phyloP scores from a whole-genome alignment of 64 coral and sea anemone genomes.

The Exaiptasia diaphana region DNA sequence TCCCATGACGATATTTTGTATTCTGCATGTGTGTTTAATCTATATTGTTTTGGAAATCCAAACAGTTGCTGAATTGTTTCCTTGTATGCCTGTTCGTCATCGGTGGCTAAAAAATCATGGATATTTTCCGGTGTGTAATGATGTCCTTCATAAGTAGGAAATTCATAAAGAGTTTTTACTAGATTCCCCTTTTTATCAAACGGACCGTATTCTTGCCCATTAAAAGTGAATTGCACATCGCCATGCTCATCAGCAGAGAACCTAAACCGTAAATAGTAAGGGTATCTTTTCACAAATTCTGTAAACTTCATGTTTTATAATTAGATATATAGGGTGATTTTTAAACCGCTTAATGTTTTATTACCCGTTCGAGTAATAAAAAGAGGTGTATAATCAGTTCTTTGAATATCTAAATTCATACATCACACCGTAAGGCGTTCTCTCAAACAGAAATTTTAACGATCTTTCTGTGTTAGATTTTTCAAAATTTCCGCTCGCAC shows the following conservation, averaged over 20 bases:
- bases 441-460: background rate
- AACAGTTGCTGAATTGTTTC: background rate
- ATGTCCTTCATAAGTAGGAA: conserved; percentile 2
- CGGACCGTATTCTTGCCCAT: background rate
- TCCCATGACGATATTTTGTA: background rate
- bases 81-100: background rate
- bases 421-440: background rate
- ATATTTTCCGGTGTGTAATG: conserved; percentile 17
- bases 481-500: background rate
- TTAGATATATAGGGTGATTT: background rate
- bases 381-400: background rate
- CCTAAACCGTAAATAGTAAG: background rate
- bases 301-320: background rate
- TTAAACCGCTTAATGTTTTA: conserved; percentile 3
- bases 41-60: background rate
- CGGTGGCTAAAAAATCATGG: background rate
- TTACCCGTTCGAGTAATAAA: too few relatives aligned
- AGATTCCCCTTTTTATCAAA: background rate
- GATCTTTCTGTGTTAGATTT: background rate
- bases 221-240: background rate
- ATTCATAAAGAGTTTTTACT: background rate
- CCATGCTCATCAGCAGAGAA: background rate
- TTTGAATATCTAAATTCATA: background rate
- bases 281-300: background rate
- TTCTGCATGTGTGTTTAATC: background rate